phyloP scores from a whole-genome alignment of 1,140 invertebrate species.

The Drosophila ironensis region DNA sequence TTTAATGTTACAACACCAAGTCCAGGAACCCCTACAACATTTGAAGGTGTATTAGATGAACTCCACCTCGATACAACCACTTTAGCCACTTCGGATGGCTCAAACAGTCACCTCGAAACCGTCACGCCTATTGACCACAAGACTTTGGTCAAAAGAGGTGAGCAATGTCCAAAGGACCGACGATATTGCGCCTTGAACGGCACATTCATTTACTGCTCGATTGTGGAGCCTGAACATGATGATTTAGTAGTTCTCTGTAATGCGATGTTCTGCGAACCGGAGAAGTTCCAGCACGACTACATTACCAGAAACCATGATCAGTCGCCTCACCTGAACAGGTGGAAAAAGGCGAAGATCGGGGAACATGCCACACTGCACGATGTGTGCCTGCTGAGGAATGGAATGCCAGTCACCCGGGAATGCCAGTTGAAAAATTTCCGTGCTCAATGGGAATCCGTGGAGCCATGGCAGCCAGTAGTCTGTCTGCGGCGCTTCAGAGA shows the following conservation, averaged over 20 bases:
- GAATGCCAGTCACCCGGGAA: slow-evolving; percentile 59
- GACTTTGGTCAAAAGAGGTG: no score
- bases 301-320: slow-evolving; percentile 51
- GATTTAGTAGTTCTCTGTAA: slow-evolving; percentile 49
- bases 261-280: slow-evolving; percentile 42
- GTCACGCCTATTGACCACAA: no score
- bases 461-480: slow-evolving; percentile 29
- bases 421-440: slow-evolving; percentile 15
- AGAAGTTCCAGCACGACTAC: slow-evolving; percentile 54
- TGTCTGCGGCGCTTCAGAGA: slow-evolving; percentile 52
- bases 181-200: slow-evolving; percentile 15
- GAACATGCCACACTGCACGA: slow-evolving; percentile 51
- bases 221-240: not conserved
- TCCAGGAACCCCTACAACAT: no score
- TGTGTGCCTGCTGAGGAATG: slow-evolving; percentile 55
- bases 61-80: no score
- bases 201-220: not conserved
- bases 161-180: no score
- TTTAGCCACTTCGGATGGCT: no score
- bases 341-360: slow-evolving; percentile 55
- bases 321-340: slow-evolving; percentile 54
- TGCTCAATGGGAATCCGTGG: slow-evolving; percentile 54
- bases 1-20: no score
- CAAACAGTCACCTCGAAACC: no score
- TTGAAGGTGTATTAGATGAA: no score